Conservation (phyloP, 2,113 vertebrate genomes). For the Oncorhynchus mykiss region DNA sequence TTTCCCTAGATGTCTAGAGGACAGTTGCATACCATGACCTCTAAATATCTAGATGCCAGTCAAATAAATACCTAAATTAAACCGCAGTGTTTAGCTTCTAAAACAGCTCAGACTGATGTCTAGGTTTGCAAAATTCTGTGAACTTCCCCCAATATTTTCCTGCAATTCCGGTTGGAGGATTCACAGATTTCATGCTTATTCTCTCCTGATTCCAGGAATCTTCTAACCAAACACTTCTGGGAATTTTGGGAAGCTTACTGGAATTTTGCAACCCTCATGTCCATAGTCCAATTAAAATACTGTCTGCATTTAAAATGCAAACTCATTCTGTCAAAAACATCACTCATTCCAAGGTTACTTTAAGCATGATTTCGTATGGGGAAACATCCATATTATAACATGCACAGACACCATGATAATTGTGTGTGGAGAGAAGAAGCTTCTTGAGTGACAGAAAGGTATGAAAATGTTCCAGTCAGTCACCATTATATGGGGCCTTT, state of each 20-base stretch:
- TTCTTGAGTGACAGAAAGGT: neutral
- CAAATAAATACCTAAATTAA: too few relatives aligned
- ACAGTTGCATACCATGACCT: too few relatives aligned
- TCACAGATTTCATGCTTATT: neutral
- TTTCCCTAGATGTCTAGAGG: too few relatives aligned
- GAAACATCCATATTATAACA: constrained; percentile 2
- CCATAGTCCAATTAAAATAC: neutral
- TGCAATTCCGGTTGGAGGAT: neutral
- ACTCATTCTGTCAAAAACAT: neutral
- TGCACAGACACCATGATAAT: neutral
- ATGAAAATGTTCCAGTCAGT: neutral
- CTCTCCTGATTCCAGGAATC: neutral
- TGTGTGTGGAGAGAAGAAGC: too few relatives aligned
- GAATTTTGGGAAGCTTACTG: neutral
- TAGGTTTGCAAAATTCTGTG: neutral
- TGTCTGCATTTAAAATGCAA: neutral
- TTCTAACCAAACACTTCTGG: neutral
- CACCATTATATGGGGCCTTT: neutral
- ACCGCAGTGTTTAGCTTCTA: neutral
- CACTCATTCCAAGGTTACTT: neutral
- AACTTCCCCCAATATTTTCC: neutral
- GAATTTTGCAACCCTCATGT: neutral
- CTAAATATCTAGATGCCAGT: too few relatives aligned
- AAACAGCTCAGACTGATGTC: neutral
- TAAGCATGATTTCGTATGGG: neutral